Conservation (phyloP, 2,113 vertebrate species). For the Prionailurus viverrinus region DNA sequence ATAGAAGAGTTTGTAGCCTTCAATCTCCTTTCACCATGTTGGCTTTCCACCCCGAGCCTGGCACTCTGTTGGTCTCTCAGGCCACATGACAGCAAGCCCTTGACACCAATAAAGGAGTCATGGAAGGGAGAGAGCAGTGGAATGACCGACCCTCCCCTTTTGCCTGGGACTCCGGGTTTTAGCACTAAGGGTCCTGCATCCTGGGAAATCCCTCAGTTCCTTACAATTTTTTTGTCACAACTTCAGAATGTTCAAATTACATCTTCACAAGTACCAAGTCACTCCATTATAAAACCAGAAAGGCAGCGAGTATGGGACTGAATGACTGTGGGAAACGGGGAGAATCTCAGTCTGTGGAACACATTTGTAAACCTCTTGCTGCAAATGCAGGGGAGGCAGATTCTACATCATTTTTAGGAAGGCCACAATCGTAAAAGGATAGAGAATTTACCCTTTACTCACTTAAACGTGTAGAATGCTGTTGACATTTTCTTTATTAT, state of each 20-base stretch:
- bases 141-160: background rate
- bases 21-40: background rate
- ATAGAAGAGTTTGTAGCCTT: background rate
- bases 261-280: background rate
- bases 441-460: background rate
- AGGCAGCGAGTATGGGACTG: background rate
- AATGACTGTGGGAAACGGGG: background rate
- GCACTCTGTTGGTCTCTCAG: background rate
- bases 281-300: background rate
- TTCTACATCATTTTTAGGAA: background rate
- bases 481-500: background rate
- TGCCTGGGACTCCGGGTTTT: background rate
- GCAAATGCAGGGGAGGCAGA: background rate
- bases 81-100: background rate
- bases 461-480: slow-evolving; percentile 1
- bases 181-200: background rate
- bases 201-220: background rate
- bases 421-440: background rate
- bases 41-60: background rate
- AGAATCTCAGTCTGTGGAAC: background rate
- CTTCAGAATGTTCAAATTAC: background rate
- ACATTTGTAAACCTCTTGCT: background rate
- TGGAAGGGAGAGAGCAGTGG: background rate
- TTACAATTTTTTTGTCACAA: background rate
- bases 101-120: background rate